Evolutionary conservation across 2,888 invertebrate species (phyloP).

Genomic region (Alentia gelatinosa): DNA sequence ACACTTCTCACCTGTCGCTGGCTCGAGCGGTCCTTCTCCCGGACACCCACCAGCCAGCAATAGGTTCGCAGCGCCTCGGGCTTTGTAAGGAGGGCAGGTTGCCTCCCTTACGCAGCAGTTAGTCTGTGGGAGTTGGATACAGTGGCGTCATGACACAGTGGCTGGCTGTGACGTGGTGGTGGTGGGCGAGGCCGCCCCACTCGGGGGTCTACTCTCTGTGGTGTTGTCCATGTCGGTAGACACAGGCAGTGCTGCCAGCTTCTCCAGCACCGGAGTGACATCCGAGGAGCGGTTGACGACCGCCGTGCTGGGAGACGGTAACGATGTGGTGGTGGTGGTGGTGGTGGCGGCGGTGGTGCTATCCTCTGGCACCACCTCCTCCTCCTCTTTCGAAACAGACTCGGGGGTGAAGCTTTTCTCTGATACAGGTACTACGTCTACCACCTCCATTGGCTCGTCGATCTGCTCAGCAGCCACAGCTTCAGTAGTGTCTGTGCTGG

Average conservation of each 20-base stretch:
- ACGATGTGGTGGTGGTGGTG: not conserved
- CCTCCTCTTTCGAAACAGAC: not conserved
- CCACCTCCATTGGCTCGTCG: not conserved
- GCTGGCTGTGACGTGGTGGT: not conserved
- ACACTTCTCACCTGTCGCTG: too few relatives aligned
- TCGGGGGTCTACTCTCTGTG: not conserved
- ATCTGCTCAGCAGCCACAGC: not conserved
- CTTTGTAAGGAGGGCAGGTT: too few relatives aligned
- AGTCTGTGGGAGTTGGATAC: slow-evolving; percentile 27
- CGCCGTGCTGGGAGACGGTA: not conserved
- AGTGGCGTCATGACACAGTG: slow-evolving; percentile 33
- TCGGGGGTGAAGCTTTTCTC: not conserved
- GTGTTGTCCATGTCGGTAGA: not conserved
- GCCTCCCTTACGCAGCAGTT: not conserved
- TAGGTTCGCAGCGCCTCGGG: too few relatives aligned
- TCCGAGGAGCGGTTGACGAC: slow-evolving; percentile 25
- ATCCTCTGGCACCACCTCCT: not conserved
- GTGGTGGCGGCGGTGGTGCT: not conserved
- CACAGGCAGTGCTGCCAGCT: not conserved
- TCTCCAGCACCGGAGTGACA: slow-evolving; percentile 18
- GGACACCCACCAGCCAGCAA: too few relatives aligned
- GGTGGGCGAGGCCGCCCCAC: not conserved
- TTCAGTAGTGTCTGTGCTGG: not conserved
- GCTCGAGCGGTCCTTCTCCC: too few relatives aligned
- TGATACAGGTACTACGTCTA: not conserved